phyloP scores from a whole-genome alignment of 2,113 vertebrate species.

The Spea multiplicata region DNA sequence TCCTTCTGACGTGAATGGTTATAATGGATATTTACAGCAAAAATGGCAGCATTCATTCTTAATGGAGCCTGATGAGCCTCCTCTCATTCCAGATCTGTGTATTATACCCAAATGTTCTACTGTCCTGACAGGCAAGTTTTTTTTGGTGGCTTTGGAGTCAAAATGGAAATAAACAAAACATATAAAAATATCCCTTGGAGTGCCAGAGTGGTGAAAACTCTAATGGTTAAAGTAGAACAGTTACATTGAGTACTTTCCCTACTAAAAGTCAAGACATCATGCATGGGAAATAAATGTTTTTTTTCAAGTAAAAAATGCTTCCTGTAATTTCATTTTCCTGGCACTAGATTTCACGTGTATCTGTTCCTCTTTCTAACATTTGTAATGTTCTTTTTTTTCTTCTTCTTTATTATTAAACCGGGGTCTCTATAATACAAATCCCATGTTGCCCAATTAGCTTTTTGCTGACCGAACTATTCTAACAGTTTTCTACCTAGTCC shows the following conservation, averaged over 20 bases:
- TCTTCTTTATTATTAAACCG: constrained; percentile 8
- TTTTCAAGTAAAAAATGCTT: constrained; percentile 33
- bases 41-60: constrained; percentile 18
- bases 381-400: background rate
- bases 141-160: background rate
- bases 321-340: constrained; percentile 22
- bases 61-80: constrained; percentile 20
- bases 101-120: background rate
- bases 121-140: background rate
- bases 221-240: too few relatives aligned
- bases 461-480: constrained; percentile 16
- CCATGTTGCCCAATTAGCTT: constrained; percentile 16
- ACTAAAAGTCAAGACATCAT: too few relatives aligned
- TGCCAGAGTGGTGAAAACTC: too few relatives aligned
- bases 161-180: background rate
- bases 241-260: too few relatives aligned
- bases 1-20: constrained; percentile 30
- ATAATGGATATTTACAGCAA: constrained; percentile 1
- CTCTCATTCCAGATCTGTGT: background rate
- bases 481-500: background rate
- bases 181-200: background rate
- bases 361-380: constrained; percentile 39
- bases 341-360: constrained; percentile 2
- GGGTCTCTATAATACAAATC: constrained; percentile 11
- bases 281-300: too few relatives aligned